Evolutionary conservation across 2,113 vertebrate genomes (phyloP), one percentile per base, ranked within the genome.

Genomic region (Prionailurus bengalensis): DNA sequence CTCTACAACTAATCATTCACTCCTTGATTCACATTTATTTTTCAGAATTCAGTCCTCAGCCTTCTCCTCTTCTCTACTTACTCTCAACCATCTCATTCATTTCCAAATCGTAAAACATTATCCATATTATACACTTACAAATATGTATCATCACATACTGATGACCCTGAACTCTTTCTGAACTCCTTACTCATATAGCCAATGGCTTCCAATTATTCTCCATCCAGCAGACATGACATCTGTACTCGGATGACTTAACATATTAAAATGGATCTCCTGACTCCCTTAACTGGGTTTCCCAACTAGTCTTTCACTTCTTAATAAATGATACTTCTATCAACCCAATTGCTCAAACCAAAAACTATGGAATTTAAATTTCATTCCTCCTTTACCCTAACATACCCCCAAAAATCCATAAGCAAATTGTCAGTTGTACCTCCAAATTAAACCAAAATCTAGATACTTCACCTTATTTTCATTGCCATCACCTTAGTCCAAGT

Each of bases 41-140:
- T 86, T 78, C 33, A 81, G 33, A 96, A 90, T 79, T 73, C 27
- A 53, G 11, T 68, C 53, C 15, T 76, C 1, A 11, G 8, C 1
- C 25, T 10, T 76, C 10, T 53, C 29, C 4, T 82, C 23, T 70
- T 88, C 55, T 70, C 39, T 87, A 58, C 51, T 36, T 71, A 80
- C 6, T 70, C 58, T 89, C 36, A 85, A 81, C 63, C 51, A 95
- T 36, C 39, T 74, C 39, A 61, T 83, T 73, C 4, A 74, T 61
- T 95, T 84, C 7, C 23, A 92, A 85, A 36, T 3, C 1, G 94
- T 89, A 87, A 93, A 39, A 81, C 89, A 66, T 86, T 81, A 63
- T 73, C 45, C 33, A 76, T 25, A 55, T 73, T n/a, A 15, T 42
- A 42, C 42, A 53, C n/a, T 74, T 89, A 39, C 13, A 95, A 95